These are phyloP conservation scores for Glomeris marginata DNA, from an alignment of 2,888 invertebrate genomes.

Conservation along the genomic window DNA sequence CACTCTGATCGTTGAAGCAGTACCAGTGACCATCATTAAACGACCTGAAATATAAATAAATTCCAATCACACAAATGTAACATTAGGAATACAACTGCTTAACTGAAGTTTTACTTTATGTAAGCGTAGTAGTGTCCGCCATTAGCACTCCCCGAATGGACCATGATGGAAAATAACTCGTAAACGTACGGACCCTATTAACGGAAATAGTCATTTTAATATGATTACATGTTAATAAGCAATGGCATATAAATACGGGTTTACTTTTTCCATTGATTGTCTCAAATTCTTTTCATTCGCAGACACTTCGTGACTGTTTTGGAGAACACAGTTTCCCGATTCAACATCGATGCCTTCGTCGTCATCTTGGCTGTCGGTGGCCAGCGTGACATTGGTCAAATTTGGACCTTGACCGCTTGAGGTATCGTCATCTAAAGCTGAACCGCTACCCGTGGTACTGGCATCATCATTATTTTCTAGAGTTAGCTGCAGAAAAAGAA, in stretches of 20 bases:
- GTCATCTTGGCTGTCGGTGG: slow-evolving; percentile 36
- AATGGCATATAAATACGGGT: not conserved
- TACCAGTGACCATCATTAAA: slow-evolving; percentile 53
- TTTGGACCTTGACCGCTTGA: slow-evolving; percentile 4
- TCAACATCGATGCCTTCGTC: slow-evolving; percentile 42
- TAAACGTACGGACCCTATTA: slow-evolving; percentile 56
- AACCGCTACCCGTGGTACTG: slow-evolving; percentile 51
- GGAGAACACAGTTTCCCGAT: slow-evolving; percentile 19
- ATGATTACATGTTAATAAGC: not conserved
- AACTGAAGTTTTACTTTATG: slow-evolving; percentile 58
- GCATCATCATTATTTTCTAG: slow-evolving; percentile 40
- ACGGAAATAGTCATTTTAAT: not conserved
- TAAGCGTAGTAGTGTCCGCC: slow-evolving; percentile 87
- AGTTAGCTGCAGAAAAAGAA: not conserved
- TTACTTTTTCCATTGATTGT: slow-evolving; percentile 22
- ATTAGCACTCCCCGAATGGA: slow-evolving; percentile 76
- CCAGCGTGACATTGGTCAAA: slow-evolving; percentile 7
- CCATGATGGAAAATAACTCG: slow-evolving; percentile 80
- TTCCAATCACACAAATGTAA: not conserved
- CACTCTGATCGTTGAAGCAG: slow-evolving; percentile 76
- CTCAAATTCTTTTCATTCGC: slow-evolving; percentile 26
- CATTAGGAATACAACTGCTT: slow-evolving; percentile 18
- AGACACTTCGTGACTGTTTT: slow-evolving; percentile 29
- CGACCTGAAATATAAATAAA: slow-evolving; percentile 26
- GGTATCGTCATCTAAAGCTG: slow-evolving; percentile 43